Conservation (phyloP, 53 echinoderm and acorn worm genomes). For the Arbacia lixula region DNA sequence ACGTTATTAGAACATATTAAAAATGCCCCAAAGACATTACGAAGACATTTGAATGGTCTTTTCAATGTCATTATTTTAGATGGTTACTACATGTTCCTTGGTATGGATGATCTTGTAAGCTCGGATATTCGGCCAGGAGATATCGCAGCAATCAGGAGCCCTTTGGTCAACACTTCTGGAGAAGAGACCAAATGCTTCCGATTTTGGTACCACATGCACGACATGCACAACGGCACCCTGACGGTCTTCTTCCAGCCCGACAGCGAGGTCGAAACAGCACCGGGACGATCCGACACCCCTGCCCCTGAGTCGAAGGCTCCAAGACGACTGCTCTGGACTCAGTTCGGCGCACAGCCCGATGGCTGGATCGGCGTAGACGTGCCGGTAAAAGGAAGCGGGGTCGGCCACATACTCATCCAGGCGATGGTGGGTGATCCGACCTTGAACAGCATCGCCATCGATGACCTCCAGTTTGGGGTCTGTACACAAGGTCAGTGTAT, state of each 20-base stretch:
- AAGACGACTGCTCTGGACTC: slow-evolving; percentile 8
- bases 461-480: slow-evolving; percentile 24
- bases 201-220: slow-evolving; percentile 50
- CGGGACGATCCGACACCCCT: background rate
- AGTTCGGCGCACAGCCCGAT: background rate
- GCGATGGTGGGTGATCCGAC: slow-evolving; percentile 20
- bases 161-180: slow-evolving; percentile 2
- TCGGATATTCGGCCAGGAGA: background rate
- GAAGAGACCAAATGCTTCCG: slow-evolving; percentile 14
- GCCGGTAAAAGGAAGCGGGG: background rate
- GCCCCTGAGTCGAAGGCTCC: background rate
- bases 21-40: too few species aligned
- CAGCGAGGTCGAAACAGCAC: background rate
- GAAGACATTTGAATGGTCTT: too few species aligned
- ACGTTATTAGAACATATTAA: too few species aligned
- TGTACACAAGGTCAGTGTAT: slow-evolving; percentile 7
- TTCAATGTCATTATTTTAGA: background rate
- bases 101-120: background rate
- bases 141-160: background rate
- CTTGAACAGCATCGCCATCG: slow-evolving; percentile 2
- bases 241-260: slow-evolving; percentile 25
- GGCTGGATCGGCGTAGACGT: slow-evolving; percentile 25
- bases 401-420: slow-evolving; percentile 11
- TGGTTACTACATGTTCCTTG: slow-evolving; percentile 7
- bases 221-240: slow-evolving; percentile 9